Evolutionary conservation across 2,797 vertebrate genomes (phyloP).

Genomic region (Diplodus sargus): DNA sequence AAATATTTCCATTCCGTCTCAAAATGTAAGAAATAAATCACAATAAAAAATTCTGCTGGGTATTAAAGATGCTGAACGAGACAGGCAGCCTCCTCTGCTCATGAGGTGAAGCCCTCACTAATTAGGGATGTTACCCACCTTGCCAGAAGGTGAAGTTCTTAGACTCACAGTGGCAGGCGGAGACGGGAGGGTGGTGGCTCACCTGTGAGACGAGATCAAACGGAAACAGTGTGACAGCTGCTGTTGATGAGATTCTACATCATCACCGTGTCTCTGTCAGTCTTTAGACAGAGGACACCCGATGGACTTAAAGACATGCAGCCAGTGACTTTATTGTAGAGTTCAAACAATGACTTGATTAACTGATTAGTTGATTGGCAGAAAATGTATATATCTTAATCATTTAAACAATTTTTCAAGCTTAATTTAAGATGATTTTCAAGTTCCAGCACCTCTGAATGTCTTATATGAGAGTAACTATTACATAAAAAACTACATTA

Average conservation of each 20-base stretch:
- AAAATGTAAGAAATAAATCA: not conserved
- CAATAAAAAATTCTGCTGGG: not conserved
- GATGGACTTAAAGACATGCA: not conserved
- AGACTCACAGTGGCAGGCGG: slow-evolving; percentile 99
- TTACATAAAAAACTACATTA: no score
- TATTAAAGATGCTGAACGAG: slow-evolving; percentile 30
- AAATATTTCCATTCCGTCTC: not conserved
- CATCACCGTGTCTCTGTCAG: slow-evolving; percentile 7
- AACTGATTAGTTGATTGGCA: not conserved
- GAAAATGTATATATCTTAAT: not conserved
- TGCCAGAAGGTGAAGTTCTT: slow-evolving; percentile 99
- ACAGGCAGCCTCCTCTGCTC: slow-evolving; percentile 3
- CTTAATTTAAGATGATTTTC: not conserved
- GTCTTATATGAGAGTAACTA: not conserved
- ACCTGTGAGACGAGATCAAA: slow-evolving; percentile 86
- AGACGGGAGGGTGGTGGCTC: slow-evolving; percentile 99
- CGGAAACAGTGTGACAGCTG: slow-evolving; percentile 54
- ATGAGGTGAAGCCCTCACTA: slow-evolving; percentile 23
- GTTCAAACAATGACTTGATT: not conserved
- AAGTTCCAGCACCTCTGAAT: not conserved
- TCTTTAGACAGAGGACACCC: not conserved
- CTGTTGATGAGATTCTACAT: slow-evolving; percentile 11
- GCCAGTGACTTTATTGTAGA: not conserved
- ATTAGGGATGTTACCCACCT: slow-evolving; percentile 86
- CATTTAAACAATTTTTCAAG: not conserved